Evolutionary conservation across 1,140 invertebrate genomes (phyloP).

Genomic region (Harlomillsia oculata): DNA sequence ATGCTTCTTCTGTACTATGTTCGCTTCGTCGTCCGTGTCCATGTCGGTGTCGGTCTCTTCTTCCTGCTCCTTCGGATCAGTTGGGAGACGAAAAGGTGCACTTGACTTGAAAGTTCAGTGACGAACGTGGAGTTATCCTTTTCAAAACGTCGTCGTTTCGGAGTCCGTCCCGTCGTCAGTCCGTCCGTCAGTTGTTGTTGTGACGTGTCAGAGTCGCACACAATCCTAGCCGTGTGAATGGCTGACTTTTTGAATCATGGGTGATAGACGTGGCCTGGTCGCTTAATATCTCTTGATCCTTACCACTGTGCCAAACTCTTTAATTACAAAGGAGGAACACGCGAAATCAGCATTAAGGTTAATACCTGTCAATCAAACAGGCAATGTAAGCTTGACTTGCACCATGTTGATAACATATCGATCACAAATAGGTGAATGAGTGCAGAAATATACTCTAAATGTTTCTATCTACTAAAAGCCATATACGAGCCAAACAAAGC

Average conservation of each 20-base stretch:
- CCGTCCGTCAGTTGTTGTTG: too few species aligned
- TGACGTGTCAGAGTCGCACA: not conserved
- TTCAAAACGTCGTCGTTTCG: too few species aligned
- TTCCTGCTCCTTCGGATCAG: not conserved
- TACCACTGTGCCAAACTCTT: constrained; percentile 32
- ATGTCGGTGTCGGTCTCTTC: not conserved
- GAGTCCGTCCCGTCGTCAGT: too few species aligned
- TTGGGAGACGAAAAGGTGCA: constrained; percentile 1
- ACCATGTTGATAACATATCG: constrained; percentile 30
- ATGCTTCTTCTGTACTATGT: too few species aligned
- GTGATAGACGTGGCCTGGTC: constrained; percentile 9
- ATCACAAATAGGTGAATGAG: constrained; percentile 18
- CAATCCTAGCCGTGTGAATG: constrained; percentile 1
- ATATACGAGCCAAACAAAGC: too few species aligned
- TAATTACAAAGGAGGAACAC: constrained; percentile 34
- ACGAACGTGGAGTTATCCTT: too few species aligned
- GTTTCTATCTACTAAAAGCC: too few species aligned
- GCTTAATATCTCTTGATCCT: constrained; percentile 23
- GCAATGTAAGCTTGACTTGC: not conserved
- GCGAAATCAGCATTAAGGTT: constrained; percentile 35
- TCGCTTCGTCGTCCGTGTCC: constrained; percentile 3
- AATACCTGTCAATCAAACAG: constrained; percentile 33
- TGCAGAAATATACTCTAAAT: constrained; percentile 11
- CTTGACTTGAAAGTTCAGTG: too few species aligned
- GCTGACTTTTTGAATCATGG: constrained; percentile 12